Evolutionary conservation across 2,797 vertebrate species (phyloP).

Genomic region (Xerus rutilus): DNA sequence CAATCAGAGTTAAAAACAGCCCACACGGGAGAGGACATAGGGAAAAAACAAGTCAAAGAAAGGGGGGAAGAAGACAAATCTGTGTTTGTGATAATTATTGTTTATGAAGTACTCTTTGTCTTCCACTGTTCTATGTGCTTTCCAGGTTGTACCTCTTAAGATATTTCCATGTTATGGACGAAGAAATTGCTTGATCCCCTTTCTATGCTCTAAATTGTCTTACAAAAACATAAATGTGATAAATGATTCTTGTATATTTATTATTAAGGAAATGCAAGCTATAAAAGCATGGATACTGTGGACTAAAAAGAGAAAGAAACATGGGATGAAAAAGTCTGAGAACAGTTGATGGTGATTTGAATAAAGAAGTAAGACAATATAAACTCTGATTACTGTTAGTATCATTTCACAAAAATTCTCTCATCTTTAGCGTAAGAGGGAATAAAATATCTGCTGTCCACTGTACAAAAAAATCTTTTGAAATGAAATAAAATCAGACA

Average conservation of each 20-base stretch:
- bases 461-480: conserved; percentile 1
- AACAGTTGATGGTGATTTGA: neutral
- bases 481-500: conserved; percentile 55
- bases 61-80: neutral
- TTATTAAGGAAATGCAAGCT: neutral
- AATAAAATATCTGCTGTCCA: neutral
- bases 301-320: conserved; percentile 32
- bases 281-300: neutral
- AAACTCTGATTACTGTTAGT: neutral
- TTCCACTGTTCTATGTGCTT: neutral
- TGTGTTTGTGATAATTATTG: neutral
- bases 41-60: neutral
- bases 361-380: neutral
- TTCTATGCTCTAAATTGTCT: neutral
- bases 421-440: neutral
- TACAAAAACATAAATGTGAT: neutral
- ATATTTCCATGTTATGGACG: neutral
- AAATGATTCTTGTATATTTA: neutral
- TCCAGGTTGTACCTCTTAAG: neutral
- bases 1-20: neutral
- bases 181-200: neutral
- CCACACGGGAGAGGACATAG: neutral
- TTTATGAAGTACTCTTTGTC: neutral
- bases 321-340: neutral
- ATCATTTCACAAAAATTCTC: neutral